A percentile compares a stretch with the other conserved stretches of the same genome.
Evolutionary conservation across 2,888 invertebrate genomes (phyloP).

Genomic region (Pollenia angustigena): DNA sequence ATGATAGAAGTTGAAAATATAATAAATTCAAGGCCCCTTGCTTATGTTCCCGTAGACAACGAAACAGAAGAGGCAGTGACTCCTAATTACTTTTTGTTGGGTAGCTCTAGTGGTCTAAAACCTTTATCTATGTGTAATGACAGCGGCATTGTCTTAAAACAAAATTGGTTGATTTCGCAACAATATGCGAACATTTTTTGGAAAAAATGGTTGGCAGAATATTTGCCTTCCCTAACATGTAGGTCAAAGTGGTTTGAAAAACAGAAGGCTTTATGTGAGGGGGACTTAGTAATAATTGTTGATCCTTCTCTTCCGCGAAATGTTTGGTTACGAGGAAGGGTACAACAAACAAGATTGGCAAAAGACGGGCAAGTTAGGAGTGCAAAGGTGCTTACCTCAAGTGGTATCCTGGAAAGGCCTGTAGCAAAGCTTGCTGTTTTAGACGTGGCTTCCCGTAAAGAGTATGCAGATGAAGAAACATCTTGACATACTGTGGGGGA

Average conservation of each 20-base stretch:
- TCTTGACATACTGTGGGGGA: slow-evolving; percentile 55
- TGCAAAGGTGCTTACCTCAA: slow-evolving; percentile 30
- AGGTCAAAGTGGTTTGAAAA: slow-evolving; percentile 7
- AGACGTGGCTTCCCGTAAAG: slow-evolving; percentile 36
- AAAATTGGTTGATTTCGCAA: slow-evolving; percentile 43
- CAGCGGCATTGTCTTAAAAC: slow-evolving; percentile 2
- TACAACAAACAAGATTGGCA: slow-evolving; percentile 53
- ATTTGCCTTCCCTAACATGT: slow-evolving; percentile 3
- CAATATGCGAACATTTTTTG: slow-evolving; percentile 43
- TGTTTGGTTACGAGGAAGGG: slow-evolving; percentile 45
- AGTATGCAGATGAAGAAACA: slow-evolving; percentile 21
- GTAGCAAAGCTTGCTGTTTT: slow-evolving; percentile 48
- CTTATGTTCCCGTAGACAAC: slow-evolving; percentile 28
- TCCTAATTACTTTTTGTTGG: slow-evolving; percentile 53
- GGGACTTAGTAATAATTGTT: slow-evolving; percentile 45
- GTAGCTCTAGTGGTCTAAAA: slow-evolving; percentile 52
- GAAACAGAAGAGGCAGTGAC: slow-evolving; percentile 42
- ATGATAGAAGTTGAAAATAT: slow-evolving; percentile 20
- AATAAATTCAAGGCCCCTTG: slow-evolving; percentile 30
- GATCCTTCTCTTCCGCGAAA: slow-evolving; percentile 44
- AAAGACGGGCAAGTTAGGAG: slow-evolving; percentile 56
- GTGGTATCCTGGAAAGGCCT: slow-evolving; percentile 33
- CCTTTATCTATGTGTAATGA: slow-evolving; percentile 30
- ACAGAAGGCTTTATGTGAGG: slow-evolving; percentile 15
- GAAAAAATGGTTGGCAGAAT: slow-evolving; percentile 38